Percentiles rank a stretch among this genome's conserved stretches.
phyloP scores from a whole-genome alignment of 2,797 vertebrate genomes.

The Thripadectes ignobilis region DNA sequence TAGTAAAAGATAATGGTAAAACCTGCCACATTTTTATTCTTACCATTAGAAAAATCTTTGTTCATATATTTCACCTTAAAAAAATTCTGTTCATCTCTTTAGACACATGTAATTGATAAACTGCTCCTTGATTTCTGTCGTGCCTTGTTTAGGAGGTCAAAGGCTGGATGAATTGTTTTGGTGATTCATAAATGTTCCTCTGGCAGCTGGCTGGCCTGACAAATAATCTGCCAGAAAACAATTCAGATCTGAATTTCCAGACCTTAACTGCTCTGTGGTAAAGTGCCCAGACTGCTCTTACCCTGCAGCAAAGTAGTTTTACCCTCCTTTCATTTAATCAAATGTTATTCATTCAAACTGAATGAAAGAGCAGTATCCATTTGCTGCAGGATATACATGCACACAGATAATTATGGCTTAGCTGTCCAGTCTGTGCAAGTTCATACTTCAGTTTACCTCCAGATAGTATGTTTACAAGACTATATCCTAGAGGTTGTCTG shows the following conservation, averaged over 20 bases:
- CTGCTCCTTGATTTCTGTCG: background rate
- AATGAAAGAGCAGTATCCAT: constrained; percentile 25
- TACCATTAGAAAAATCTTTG: background rate
- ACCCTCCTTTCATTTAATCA: constrained; percentile 9
- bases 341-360: constrained; percentile 9
- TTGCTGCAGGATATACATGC: constrained; percentile 15
- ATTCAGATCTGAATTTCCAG: constrained; percentile 17
- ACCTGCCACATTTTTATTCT: background rate
- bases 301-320: constrained; percentile 16
- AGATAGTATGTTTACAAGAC: background rate
- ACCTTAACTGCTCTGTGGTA: background rate
- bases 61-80: background rate
- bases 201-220: background rate
- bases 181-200: background rate
- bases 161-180: background rate
- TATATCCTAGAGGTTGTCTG: background rate
- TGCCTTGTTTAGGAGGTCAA: background rate
- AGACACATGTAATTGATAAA: background rate
- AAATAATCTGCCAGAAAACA: background rate
- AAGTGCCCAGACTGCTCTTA: background rate
- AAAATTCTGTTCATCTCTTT: background rate
- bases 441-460: background rate
- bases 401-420: background rate
- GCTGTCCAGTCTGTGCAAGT: background rate
- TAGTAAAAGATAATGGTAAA: background rate